Percentiles rank a stretch among this genome's conserved stretches.
Evolutionary conservation across 2,797 vertebrate genomes (phyloP).

Genomic region (Lutjanus argentimaculatus): DNA sequence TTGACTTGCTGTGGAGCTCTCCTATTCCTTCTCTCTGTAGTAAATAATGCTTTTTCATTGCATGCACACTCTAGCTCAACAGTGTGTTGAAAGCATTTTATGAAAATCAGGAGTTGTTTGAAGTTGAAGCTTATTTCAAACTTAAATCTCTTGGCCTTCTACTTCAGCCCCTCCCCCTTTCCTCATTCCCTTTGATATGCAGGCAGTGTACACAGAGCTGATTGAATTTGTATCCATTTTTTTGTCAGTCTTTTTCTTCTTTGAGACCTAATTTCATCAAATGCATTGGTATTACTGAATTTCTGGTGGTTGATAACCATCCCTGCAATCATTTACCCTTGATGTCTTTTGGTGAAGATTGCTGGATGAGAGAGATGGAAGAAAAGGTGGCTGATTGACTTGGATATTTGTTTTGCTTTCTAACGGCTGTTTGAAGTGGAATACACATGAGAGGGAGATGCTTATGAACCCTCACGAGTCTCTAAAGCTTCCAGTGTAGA

Average conservation of each 20-base stretch:
- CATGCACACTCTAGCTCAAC: slow-evolving; percentile 42
- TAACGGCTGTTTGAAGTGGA: slow-evolving; percentile 72
- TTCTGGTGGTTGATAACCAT: slow-evolving; percentile 48
- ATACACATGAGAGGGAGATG: slow-evolving; percentile 45
- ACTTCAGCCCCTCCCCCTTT: slow-evolving; percentile 29
- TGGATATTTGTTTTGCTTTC: slow-evolving; percentile 61
- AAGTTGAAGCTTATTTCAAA: slow-evolving; percentile 73
- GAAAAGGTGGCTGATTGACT: slow-evolving; percentile 70
- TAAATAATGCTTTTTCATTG: slow-evolving; percentile 87
- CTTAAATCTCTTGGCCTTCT: slow-evolving; percentile 72
- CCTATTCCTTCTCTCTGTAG: slow-evolving; percentile 57
- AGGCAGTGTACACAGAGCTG: slow-evolving; percentile 57
- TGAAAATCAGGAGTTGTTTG: slow-evolving; percentile 77
- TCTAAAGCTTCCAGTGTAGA: slow-evolving; percentile 34
- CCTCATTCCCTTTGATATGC: slow-evolving; percentile 70
- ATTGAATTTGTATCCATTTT: slow-evolving; percentile 63
- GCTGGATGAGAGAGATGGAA: slow-evolving; percentile 45
- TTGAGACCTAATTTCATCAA: slow-evolving; percentile 56
- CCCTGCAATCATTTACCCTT: slow-evolving; percentile 52
- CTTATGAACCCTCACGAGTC: slow-evolving; percentile 31
- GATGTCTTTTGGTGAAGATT: slow-evolving; percentile 50
- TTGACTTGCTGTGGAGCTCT: slow-evolving; percentile 42
- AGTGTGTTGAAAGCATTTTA: slow-evolving; percentile 74
- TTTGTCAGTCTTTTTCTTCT: slow-evolving; percentile 47
- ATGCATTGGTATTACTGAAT: slow-evolving; percentile 51